phyloP scores from a whole-genome alignment of 2,888 invertebrate genomes.

The Yponomeuta cagnagella region DNA sequence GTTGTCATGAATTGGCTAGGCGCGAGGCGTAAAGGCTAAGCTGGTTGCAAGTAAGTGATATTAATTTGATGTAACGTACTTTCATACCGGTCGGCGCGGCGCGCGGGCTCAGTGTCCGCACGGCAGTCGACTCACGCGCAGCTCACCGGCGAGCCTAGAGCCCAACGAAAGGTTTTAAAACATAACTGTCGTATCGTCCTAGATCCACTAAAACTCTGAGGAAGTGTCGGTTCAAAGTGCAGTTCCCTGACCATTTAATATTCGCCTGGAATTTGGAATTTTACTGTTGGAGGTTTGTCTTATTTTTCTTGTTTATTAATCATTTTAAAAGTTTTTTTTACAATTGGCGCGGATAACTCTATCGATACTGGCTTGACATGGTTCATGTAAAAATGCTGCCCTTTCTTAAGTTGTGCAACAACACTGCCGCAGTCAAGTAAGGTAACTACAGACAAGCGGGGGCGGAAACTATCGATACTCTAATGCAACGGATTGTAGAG shows the following conservation, averaged over 20 bases:
- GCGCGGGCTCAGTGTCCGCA: slow-evolving; percentile 44
- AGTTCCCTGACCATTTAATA: not conserved
- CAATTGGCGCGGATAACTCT: not conserved
- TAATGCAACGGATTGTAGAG: not conserved
- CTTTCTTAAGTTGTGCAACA: not conserved
- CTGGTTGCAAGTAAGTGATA: slow-evolving; percentile 47
- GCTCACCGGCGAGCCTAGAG: slow-evolving; percentile 18
- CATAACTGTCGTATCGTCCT: not conserved
- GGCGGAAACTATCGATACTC: not conserved
- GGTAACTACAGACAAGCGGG: not conserved
- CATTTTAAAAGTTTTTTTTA: not conserved
- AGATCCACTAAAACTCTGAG: not conserved
- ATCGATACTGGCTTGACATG: not conserved
- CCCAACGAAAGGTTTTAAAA: not conserved
- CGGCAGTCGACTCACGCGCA: slow-evolving; percentile 55
- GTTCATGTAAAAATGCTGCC: not conserved
- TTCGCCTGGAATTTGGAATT: not conserved
- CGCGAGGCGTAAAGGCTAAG: not conserved
- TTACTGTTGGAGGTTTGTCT: slow-evolving; percentile 10
- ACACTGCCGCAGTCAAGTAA: not conserved
- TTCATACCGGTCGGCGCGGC: slow-evolving; percentile 43
- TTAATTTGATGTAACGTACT: slow-evolving; percentile 61
- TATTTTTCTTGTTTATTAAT: not conserved
- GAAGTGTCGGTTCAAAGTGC: not conserved
- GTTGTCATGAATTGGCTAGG: slow-evolving; percentile 20